A percentile compares a stretch with the other conserved stretches of the same genome.
Conservation (phyloP, 2,797 vertebrate genomes). For the Myiothlypis coronata region DNA sequence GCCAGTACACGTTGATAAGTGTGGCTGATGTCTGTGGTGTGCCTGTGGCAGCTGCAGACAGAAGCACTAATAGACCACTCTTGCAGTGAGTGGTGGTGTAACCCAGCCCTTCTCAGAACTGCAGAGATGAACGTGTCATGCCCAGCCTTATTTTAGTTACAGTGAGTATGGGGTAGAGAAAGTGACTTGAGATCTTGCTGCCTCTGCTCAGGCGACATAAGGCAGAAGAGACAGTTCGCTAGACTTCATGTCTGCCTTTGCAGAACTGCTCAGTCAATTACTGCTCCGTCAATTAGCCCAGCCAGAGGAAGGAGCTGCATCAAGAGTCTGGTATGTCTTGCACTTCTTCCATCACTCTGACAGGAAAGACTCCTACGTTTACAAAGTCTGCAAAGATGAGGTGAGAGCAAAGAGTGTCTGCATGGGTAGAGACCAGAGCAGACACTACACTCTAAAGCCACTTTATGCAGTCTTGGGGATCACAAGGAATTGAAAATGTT, state of each 20-base stretch:
- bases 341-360: slow-evolving; percentile 14
- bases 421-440: not conserved
- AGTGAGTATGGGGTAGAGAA: not conserved
- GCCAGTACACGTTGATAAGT: not conserved
- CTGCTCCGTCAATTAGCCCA: slow-evolving; percentile 16
- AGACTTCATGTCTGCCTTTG: slow-evolving; percentile 28
- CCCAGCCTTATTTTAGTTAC: not conserved
- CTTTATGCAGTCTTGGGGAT: not conserved
- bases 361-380: slow-evolving; percentile 2
- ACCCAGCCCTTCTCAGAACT: not conserved
- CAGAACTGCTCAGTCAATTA: slow-evolving; percentile 28
- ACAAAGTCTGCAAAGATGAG: slow-evolving; percentile 9
- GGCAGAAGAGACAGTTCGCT: slow-evolving; percentile 41
- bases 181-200: not conserved
- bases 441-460: not conserved
- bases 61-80: rapidly evolving
- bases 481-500: not conserved
- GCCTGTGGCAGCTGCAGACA: not conserved
- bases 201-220: not conserved
- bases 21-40: not conserved
- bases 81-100: not conserved
- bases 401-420: not conserved
- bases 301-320: not conserved
- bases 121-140: not conserved
- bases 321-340: slow-evolving; percentile 38